phyloP scores from a whole-genome alignment of 2,888 invertebrate genomes.

The Aleiodes alternator region DNA sequence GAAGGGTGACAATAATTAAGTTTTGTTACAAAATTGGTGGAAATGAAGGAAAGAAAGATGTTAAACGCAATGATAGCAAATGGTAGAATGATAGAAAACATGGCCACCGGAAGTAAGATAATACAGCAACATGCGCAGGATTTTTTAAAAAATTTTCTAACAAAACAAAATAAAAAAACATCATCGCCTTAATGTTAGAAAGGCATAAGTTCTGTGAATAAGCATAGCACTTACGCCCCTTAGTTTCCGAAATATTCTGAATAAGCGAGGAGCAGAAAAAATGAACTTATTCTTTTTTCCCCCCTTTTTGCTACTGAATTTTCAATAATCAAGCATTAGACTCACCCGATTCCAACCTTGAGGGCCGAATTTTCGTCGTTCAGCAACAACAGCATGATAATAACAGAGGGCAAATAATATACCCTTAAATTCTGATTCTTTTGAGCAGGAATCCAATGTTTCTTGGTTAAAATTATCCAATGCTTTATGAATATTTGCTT shows the following conservation, averaged over 20 bases:
- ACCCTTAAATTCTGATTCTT: constrained; percentile 94
- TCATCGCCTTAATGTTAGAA: too few relatives aligned
- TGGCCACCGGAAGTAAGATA: too few relatives aligned
- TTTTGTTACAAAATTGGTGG: not conserved
- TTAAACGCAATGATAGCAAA: not conserved
- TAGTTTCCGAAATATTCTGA: too few relatives aligned
- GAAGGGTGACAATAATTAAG: not conserved
- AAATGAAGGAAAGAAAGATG: not conserved
- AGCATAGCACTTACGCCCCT: too few relatives aligned
- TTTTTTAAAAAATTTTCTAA: too few relatives aligned
- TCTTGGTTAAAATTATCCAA: constrained; percentile 95
- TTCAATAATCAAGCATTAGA: constrained; percentile 10
- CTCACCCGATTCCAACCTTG: constrained; percentile 91
- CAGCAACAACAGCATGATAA: constrained; percentile 96
- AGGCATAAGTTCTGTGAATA: too few relatives aligned
- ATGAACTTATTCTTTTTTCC: too few relatives aligned
- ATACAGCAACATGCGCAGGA: too few relatives aligned
- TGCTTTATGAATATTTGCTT: constrained; percentile 94
- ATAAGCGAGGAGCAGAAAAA: too few relatives aligned
- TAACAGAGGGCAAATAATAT: constrained; percentile 93
- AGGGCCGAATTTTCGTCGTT: constrained; percentile 94
- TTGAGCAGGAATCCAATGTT: constrained; percentile 93
- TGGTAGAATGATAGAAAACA: not conserved
- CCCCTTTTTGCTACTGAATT: not conserved
- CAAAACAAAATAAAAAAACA: too few relatives aligned